These are phyloP conservation scores for Cybosia mesomella DNA, from an alignment of 2,888 invertebrate genomes.

Conservation along the genomic window DNA sequence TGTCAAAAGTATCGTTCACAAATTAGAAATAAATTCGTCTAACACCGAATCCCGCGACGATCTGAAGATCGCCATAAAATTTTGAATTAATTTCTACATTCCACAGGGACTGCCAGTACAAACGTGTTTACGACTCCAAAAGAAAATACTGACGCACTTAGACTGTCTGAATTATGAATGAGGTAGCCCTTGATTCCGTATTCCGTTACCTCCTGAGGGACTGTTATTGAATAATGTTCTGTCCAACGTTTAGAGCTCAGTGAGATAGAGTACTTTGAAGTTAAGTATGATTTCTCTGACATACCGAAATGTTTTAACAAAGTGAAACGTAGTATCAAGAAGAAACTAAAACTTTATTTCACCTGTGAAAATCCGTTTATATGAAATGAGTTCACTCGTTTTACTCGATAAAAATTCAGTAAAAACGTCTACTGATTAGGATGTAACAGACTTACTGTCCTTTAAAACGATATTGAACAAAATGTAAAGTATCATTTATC, in stretches of 20 bases:
- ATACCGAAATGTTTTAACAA: not conserved
- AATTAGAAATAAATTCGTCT: conserved; percentile 19
- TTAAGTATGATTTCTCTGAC: not conserved
- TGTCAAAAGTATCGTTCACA: conserved; percentile 8
- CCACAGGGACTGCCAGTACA: conserved; percentile 30
- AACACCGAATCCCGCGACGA: conserved; percentile 26
- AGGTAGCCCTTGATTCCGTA: conserved; percentile 49
- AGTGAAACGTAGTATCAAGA: no score
- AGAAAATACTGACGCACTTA: conserved; percentile 45
- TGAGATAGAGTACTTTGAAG: not conserved
- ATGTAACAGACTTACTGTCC: no score
- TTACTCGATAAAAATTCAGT: no score
- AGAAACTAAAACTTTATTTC: not conserved
- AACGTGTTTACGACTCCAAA: conserved; percentile 46
- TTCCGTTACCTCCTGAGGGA: conserved; percentile 46
- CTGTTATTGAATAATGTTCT: conserved; percentile 46
- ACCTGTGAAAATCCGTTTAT: not conserved
- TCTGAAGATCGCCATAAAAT: conserved; percentile 32
- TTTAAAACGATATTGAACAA: no score
- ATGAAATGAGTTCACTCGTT: no score
- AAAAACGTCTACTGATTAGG: no score
- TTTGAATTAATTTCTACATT: conserved; percentile 40
- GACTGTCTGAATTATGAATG: conserved; percentile 60
- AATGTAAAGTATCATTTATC: not conserved
- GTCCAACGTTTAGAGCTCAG: conserved; percentile 9